A percentile compares a stretch with the other conserved stretches of the same genome.
Conservation (phyloP, 2,113 vertebrate genomes). For the Larimichthys crocea region DNA sequence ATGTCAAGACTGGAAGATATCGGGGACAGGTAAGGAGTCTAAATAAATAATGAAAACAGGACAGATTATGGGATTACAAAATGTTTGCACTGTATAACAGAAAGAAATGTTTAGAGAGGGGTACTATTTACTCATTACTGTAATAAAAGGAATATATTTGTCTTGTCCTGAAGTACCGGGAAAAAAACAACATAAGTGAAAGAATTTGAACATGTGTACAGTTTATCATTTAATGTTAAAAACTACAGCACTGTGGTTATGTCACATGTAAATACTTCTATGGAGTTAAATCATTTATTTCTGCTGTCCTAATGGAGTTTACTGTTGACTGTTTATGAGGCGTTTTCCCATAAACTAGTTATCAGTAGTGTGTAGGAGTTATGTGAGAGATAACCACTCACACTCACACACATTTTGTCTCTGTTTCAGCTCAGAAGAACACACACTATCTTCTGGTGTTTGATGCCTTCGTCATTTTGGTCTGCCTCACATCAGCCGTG, state of each 20-base stretch:
- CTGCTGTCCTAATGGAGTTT: neutral
- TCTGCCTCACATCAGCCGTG: conserved; percentile 90
- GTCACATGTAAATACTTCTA: neutral
- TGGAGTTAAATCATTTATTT: neutral
- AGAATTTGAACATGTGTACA: no score
- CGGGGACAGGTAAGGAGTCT: conserved; percentile 87
- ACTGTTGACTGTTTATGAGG: conserved; percentile 8
- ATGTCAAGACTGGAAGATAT: conserved; percentile 91
- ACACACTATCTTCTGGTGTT: conserved; percentile 91
- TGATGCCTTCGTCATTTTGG: conserved; percentile 90
- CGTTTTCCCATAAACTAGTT: conserved; percentile 36
- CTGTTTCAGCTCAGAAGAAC: conserved; percentile 90
- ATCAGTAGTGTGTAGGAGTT: conserved; percentile 47
- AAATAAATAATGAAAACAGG: neutral
- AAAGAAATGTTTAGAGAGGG: neutral
- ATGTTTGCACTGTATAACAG: neutral
- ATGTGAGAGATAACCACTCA: conserved; percentile 44
- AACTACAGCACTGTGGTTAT: neutral
- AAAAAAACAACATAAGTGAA: neutral
- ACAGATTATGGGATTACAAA: neutral
- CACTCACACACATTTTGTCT: conserved; percentile 24
- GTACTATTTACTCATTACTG: neutral
- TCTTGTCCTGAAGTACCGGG: neutral
- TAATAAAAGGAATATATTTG: neutral
- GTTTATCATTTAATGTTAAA: no score